Evolutionary conservation across 2,888 invertebrate genomes (phyloP), one percentile per base, ranked within the genome.

Genomic region (Leptodirus hochenwartii): DNA sequence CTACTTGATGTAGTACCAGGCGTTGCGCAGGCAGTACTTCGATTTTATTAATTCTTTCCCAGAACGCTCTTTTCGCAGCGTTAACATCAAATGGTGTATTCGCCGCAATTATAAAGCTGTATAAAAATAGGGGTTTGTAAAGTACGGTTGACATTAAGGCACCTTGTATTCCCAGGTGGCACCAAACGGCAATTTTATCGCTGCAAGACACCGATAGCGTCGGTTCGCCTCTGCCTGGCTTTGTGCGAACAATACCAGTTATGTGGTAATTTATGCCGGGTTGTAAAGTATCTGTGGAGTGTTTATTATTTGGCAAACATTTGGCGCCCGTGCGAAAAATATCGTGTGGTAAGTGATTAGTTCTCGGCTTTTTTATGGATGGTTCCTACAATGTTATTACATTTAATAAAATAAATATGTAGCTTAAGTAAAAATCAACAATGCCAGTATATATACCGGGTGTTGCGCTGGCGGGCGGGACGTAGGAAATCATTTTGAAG

Each of bases 131-230:
- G 8, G 79, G 74, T 33, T 60, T 45, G 3, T 58, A 46, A 13
- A 88, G 51, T 15, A 90, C 49, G 35, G 69, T 51, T 36, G 70
- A 69, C 27, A 91, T 48, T 3, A 93, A 54, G 3, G 80, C 69
- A 3, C 93, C 91, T 59, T 84, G 90, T 15, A 85, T 49, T 1
- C 93, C 91, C 17, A 87, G 47, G 35, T 79, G 59, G 46, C 78
- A 73, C 93, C 93, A 95, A 43, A 75, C 73, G 3, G 87, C 72
- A 9, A 95, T 58, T 62, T 95, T 95, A 55, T 95, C 93, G 53
- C 88, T 91, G 53, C 93, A 95, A 0, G 88, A 88, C 43, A 91
- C 71, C 6, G 88, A 88, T 23, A 81, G 51, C 1, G 93, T 91
- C 27, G 73, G 72, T 48, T 84, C 78, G 0, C 93, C 93, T 45